phyloP scores from a whole-genome alignment of 2,888 invertebrate genomes.

The Ophion ellenae region DNA sequence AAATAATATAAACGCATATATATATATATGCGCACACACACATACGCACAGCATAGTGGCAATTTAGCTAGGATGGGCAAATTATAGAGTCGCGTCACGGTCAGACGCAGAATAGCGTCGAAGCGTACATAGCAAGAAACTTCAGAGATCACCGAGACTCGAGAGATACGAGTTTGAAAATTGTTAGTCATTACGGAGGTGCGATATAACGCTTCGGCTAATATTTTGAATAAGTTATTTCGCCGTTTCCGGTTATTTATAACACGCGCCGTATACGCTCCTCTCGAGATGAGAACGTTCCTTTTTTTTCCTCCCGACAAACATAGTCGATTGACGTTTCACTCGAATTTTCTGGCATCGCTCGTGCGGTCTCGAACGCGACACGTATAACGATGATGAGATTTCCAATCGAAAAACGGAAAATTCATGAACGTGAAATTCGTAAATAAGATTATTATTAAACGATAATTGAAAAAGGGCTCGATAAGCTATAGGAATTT shows the following conservation, averaged over 20 bases:
- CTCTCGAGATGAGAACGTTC: not conserved
- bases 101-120: constrained; percentile 38
- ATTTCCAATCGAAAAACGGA: not conserved
- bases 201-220: constrained; percentile 51
- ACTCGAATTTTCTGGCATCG: constrained; percentile 41
- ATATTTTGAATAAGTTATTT: constrained; percentile 44
- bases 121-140: constrained; percentile 17
- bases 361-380: not conserved
- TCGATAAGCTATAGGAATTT: no score
- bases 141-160: constrained; percentile 21
- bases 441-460: not conserved
- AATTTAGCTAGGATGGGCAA: constrained; percentile 54
- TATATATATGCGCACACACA: not conserved
- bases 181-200: constrained; percentile 56
- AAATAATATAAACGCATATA: no score
- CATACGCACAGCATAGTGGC: not conserved
- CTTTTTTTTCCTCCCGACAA: not conserved
- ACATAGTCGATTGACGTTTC: constrained; percentile 38
- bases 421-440: constrained; percentile 61
- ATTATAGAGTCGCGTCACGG: constrained; percentile 54
- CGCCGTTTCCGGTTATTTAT: constrained; percentile 49
- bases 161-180: constrained; percentile 50
- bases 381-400: not conserved
- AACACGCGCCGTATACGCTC: not conserved
- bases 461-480: no score